Percentiles rank a stretch among this genome's conserved stretches.
Conservation (phyloP, 92 coral and sea anemone genomes). For the Diadumene lineata region DNA sequence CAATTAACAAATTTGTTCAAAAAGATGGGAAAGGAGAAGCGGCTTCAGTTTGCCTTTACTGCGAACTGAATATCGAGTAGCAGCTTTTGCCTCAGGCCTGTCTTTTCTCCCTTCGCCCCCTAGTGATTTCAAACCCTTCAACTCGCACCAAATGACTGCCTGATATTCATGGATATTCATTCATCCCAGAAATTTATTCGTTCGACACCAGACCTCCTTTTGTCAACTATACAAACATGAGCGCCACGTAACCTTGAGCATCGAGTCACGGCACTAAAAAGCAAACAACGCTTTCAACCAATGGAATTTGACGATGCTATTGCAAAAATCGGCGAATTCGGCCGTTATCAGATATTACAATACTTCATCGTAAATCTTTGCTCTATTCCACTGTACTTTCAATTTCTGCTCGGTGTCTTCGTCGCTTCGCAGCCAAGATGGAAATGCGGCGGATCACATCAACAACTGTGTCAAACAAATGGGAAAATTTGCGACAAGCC, state of each 20-base stretch:
- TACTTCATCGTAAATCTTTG: constrained; percentile 39
- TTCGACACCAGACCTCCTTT: background rate
- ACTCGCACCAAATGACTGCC: no score
- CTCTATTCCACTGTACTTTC: constrained; percentile 50
- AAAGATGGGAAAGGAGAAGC: background rate
- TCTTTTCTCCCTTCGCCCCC: no score
- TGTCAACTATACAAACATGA: background rate
- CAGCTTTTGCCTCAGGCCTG: no score
- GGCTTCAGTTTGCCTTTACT: background rate
- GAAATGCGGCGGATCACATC: constrained; percentile 16
- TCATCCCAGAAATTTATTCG: no score
- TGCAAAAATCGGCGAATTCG: constrained; percentile 63
- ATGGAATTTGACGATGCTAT: constrained; percentile 60
- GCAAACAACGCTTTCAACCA: background rate
- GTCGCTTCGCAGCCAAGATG: constrained; percentile 49
- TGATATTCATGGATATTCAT: background rate
- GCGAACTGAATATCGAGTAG: no score
- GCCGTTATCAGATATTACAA: constrained; percentile 49
- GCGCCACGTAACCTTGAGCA: no score
- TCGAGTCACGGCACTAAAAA: no score
- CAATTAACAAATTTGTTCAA: background rate
- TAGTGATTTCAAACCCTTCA: no score
- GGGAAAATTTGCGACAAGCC: constrained; percentile 52
- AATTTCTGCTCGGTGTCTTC: constrained; percentile 54
- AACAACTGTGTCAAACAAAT: constrained; percentile 37